Conservation (phyloP, 2,888 invertebrate genomes). For the Sphaeridia pumilis region DNA sequence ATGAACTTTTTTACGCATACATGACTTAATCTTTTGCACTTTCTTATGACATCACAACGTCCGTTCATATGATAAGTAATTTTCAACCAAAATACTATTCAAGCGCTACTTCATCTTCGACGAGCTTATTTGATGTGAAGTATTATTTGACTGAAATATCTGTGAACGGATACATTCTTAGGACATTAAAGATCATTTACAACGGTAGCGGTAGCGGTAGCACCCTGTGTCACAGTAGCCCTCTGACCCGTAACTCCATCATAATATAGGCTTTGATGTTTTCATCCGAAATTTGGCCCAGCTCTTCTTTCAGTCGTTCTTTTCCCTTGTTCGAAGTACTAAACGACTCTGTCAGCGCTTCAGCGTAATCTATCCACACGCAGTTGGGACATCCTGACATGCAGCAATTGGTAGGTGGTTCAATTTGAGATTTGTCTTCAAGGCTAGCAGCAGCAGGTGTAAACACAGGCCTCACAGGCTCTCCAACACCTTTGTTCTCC, state of each 20-base stretch:
- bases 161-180: too few relatives aligned
- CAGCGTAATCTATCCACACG: constrained; percentile 84
- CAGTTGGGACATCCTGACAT: constrained; percentile 87
- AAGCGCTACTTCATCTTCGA: too few relatives aligned
- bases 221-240: constrained; percentile 12
- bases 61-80: too few relatives aligned
- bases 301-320: constrained; percentile 48
- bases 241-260: constrained; percentile 52
- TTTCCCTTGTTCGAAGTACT: constrained; percentile 55
- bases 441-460: neutral
- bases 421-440: neutral
- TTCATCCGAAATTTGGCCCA: constrained; percentile 63
- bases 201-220: too few relatives aligned
- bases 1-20: too few relatives aligned
- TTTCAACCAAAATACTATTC: too few relatives aligned
- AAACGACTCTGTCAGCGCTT: constrained; percentile 52
- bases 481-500: constrained; percentile 25
- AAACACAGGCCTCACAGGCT: constrained; percentile 21
- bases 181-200: too few relatives aligned
- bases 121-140: too few relatives aligned
- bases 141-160: too few relatives aligned
- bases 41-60: too few relatives aligned
- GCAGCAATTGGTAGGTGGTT: constrained; percentile 70
- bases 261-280: constrained; percentile 69
- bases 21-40: too few relatives aligned